These are phyloP conservation scores for Ambastaia sidthimunki DNA, from an alignment of 2,797 vertebrate species.

Conservation along the genomic window DNA sequence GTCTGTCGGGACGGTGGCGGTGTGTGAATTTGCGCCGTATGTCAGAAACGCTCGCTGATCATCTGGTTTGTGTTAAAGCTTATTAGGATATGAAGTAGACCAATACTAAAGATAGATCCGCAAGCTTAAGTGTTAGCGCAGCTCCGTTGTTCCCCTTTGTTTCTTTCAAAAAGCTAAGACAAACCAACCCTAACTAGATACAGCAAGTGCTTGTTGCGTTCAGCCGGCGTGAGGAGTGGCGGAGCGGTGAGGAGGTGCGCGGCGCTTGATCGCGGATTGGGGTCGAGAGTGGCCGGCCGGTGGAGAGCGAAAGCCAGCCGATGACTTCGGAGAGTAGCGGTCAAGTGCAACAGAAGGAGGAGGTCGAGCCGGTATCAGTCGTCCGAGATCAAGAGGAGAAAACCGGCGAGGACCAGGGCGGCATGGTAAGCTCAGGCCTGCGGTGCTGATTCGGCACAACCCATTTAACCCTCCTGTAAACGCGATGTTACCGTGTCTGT, in stretches of 20 bases:
- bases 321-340: conserved; percentile 44
- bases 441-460: conserved; percentile 45
- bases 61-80: not conserved
- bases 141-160: conserved; percentile 45
- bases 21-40: conserved; percentile 69
- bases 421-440: conserved; percentile 76
- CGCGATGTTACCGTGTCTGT: not conserved
- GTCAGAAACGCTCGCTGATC: conserved; percentile 50
- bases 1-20: conserved; percentile 64
- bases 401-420: conserved; percentile 58
- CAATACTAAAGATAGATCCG: not conserved
- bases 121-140: not conserved
- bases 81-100: conserved; percentile 2
- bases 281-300: conserved; percentile 30
- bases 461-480: conserved; percentile 10
- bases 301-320: conserved; percentile 44
- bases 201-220: conserved; percentile 59
- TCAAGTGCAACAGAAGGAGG: conserved; percentile 33
- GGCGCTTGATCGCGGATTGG: conserved; percentile 20
- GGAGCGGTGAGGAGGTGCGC: conserved; percentile 39
- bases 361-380: conserved; percentile 20
- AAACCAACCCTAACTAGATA: conserved; percentile 38
- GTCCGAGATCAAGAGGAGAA: conserved; percentile 25
- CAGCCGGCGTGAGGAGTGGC: conserved; percentile 32
- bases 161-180: conserved; percentile 50